Evolutionary conservation across 1,140 invertebrate species (phyloP).

Genomic region (Drosophila willistoni): DNA sequence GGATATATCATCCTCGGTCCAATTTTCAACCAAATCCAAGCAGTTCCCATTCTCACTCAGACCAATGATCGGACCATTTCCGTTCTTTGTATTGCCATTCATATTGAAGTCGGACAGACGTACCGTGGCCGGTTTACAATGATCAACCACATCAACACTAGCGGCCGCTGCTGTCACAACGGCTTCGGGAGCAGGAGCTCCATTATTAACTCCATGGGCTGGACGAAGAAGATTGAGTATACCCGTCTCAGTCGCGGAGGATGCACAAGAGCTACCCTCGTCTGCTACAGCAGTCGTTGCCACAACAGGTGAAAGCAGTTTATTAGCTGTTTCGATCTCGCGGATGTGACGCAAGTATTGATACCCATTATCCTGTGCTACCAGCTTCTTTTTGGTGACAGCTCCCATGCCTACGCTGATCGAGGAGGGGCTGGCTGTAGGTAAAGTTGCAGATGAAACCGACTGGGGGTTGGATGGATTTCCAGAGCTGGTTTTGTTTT

Average conservation of each 20-base stretch:
- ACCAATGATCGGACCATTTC: not conserved
- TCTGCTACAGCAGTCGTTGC: conserved; percentile 2
- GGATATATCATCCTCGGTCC: conserved; percentile 71
- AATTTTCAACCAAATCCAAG: conserved; percentile 22
- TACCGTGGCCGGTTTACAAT: conserved; percentile 61
- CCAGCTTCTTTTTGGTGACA: conserved; percentile 59
- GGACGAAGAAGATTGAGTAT: conserved; percentile 46
- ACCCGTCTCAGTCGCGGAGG: conserved; percentile 20
- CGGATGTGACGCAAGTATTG: conserved; percentile 81
- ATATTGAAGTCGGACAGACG: conserved; percentile 73
- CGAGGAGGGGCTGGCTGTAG: conserved; percentile 15
- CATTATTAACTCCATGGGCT: conserved; percentile 8
- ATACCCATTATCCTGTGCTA: conserved; percentile 77
- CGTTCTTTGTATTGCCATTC: conserved; percentile 55
- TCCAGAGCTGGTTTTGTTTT: conserved; percentile 62
- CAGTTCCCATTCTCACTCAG: conserved; percentile 65
- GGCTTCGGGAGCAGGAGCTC: conserved; percentile 1
- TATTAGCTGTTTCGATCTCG: conserved; percentile 80
- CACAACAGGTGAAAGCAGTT: conserved; percentile 71
- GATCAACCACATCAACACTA: conserved; percentile 70
- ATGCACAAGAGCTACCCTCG: not conserved
- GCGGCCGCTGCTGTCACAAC: not conserved
- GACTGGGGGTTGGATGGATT: conserved; percentile 20
- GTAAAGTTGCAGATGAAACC: conserved; percentile 11
- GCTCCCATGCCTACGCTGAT: conserved; percentile 42